Conservation (phyloP, 2,888 invertebrate genomes). For the Agrochola litura region DNA sequence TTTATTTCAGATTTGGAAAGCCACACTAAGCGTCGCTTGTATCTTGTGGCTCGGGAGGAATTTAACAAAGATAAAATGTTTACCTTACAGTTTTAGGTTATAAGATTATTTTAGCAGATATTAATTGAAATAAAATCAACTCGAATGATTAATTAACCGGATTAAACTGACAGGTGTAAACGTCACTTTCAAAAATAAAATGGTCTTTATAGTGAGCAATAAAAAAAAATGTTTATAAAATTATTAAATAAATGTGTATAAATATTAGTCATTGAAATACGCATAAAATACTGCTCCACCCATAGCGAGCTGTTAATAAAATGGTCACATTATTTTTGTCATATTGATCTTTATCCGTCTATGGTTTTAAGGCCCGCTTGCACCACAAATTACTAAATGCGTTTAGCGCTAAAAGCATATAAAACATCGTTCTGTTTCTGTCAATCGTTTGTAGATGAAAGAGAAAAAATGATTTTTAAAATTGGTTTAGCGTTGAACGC, state of each 20-base stretch:
- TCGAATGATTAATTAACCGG: not conserved
- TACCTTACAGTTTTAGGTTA: not conserved
- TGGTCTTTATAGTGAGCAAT: not conserved
- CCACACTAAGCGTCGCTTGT: not conserved
- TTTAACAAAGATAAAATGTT: not conserved
- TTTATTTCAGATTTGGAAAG: not conserved
- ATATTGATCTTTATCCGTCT: not conserved
- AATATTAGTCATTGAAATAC: not conserved
- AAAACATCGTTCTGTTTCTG: slow-evolving; percentile 7
- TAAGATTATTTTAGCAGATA: not conserved
- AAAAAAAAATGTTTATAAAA: too few relatives aligned
- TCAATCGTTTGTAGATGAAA: slow-evolving; percentile 10
- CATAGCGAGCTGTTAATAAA: not conserved
- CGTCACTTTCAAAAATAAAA: not conserved
- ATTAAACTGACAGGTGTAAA: not conserved
- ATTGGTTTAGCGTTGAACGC: not conserved
- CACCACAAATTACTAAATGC: not conserved
- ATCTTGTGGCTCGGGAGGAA: not conserved
- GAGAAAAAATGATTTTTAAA: slow-evolving; percentile 2
- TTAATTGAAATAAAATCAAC: not conserved
- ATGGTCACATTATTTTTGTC: not conserved
- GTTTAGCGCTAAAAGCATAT: not conserved
- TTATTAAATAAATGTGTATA: too few relatives aligned
- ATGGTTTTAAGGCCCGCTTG: not conserved
- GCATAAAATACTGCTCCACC: not conserved